phyloP scores from a whole-genome alignment of 2,888 invertebrate species.

The Chymomyza fuscimana region DNA sequence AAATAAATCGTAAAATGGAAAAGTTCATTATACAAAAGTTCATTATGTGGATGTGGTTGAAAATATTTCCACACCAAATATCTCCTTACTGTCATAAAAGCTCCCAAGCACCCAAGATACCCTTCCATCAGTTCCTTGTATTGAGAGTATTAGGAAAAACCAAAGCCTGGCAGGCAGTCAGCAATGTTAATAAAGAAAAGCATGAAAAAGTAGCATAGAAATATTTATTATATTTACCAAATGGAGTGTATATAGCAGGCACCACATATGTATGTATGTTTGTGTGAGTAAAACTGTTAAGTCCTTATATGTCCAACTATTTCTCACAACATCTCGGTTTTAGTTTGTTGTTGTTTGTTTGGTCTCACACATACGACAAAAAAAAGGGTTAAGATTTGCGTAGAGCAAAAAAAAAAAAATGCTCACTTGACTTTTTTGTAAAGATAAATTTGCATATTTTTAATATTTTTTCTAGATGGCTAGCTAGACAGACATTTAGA shows the following conservation, averaged over 20 bases:
- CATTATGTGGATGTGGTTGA: too few relatives aligned
- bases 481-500: slow-evolving; percentile 21
- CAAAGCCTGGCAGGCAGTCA: not conserved
- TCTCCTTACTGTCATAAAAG: too few relatives aligned
- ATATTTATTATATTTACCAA: slow-evolving; percentile 70
- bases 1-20: too few relatives aligned
- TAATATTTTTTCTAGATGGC: slow-evolving; percentile 57
- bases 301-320: slow-evolving; percentile 10
- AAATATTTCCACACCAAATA: too few relatives aligned
- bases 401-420: slow-evolving; percentile 32
- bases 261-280: not conserved
- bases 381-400: slow-evolving; percentile 61
- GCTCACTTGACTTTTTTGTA: slow-evolving; percentile 23
- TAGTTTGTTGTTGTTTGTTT: slow-evolving; percentile 31
- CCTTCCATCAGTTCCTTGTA: not conserved
- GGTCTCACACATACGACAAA: slow-evolving; percentile 6
- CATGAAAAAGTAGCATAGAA: slow-evolving; percentile 27
- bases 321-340: not conserved
- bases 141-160: not conserved
- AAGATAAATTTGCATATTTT: slow-evolving; percentile 69
- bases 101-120: not conserved
- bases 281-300: slow-evolving; percentile 43
- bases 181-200: slow-evolving; percentile 20
- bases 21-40: too few relatives aligned
- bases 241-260: slow-evolving; percentile 50